Evolutionary conservation across 2,888 invertebrate species (phyloP), one percentile per base, ranked within the genome.

Genomic region (Xiphydria camelus): DNA sequence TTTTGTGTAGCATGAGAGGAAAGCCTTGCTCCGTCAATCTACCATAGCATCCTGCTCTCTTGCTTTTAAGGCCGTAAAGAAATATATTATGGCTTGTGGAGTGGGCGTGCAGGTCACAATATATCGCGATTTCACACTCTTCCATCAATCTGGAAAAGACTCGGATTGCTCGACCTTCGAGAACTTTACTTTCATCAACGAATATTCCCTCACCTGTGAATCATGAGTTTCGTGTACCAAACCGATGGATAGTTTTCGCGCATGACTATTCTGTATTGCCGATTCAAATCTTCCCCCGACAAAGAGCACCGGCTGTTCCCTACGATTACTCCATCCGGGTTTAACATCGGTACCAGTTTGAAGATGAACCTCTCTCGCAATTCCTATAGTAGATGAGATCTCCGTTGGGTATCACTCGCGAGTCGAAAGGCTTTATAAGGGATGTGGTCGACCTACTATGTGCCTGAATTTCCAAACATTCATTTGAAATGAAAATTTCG

Each of bases 81-180:
- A 98, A 98, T 66, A 95, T 88, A 75, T 97, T 97, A 77, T 95
- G 93, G 73, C 89, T 89, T 54, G 95, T 82, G 17, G 96, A 96
- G 79, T 98, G 97, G 22, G 94, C 94, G 75, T 95, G 95, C 63
- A 94, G 83, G 78, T 95, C 95, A 73, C 94, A 89, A 74, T 91
- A 94, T 83, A 94, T 85, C 36, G 89, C 89, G 41, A 94, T 89
- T 18, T 91, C 91, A 74, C 91, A 89, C 79, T 92, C 93, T 75
- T 93, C 92, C 77, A 91, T 85, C 72, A 93, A 82, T 77, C 92
- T 87, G 64, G 42, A 68, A 68, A 43, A 39, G 35, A 48, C 31
- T 31, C n/a, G n/a, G n/a, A n/a, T n/a, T n/a, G n/a, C n/a, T n/a
- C n/a, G n/a, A n/a, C 86, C 83, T 33, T 87, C 87, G 22, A 37